Conservation (phyloP, 2,113 vertebrate genomes). For the Bubalus kerabau region DNA sequence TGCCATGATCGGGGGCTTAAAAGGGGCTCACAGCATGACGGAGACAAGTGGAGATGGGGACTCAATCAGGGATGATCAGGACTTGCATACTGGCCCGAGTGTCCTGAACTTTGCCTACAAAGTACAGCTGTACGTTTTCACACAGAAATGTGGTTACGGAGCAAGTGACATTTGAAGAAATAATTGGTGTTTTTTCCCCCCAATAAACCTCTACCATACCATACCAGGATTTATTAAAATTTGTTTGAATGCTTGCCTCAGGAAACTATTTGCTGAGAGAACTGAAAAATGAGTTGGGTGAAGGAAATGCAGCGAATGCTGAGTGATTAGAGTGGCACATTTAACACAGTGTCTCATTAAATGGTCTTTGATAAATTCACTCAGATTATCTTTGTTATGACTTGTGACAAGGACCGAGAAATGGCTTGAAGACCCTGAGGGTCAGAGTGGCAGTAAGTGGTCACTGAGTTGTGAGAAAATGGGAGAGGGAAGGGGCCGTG, state of each 20-base stretch:
- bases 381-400: constrained; percentile 49
- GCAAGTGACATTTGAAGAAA: constrained; percentile 10
- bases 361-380: constrained; percentile 43
- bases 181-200: not conserved
- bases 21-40: fast-evolving
- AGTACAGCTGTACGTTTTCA: not conserved
- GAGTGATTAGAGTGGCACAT: constrained; percentile 3
- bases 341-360: constrained; percentile 48
- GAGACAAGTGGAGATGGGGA: not conserved
- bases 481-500: fast-evolving
- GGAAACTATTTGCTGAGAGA: constrained; percentile 47
- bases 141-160: not conserved
- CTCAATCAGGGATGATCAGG: not conserved
- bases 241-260: constrained; percentile 10
- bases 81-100: not conserved
- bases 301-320: constrained; percentile 32
- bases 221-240: constrained; percentile 9
- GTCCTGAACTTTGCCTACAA: not conserved
- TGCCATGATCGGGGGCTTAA: not conserved
- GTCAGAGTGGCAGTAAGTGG: not conserved
- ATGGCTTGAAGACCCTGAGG: not conserved
- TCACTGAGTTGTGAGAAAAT: not conserved
- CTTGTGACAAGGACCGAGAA: constrained; percentile 37
- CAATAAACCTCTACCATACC: not conserved
- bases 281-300: constrained; percentile 43